Base-by-base conservation (phyloP, 1,140 invertebrate species). In the Drosophila hydei region DNA sequence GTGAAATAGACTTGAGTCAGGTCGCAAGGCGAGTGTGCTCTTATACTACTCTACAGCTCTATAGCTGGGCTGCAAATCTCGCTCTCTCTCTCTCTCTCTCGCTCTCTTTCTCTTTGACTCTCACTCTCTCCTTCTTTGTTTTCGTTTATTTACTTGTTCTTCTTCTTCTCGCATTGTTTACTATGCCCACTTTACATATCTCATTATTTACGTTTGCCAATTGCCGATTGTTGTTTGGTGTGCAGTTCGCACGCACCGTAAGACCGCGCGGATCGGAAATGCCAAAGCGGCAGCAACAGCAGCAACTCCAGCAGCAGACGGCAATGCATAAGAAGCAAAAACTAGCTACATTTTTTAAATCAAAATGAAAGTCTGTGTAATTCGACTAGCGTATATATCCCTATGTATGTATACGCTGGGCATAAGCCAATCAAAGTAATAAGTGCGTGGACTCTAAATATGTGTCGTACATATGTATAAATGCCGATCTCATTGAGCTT, bases 241-340 rank as follows among this genome's bases (percentile, higher is more conserved):
- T 52, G 30, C 58, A 42, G 45, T 33, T 70, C 47, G 43, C 58
- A 42, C 36, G 19, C 30, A 56, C 47, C 30, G 45, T 14, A 62
- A 11, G 7, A 67, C 61, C 43, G 48, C 65, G 45, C 38, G 47
- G 50, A 75, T 83, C 79, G 79, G 79, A 83, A 83, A 84, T 83
- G 79, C 79, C 79, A 71, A 69, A 63, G 72, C 27, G 5, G 27
- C 16, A 38, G n/a, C 21, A 40, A 14, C 14, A 69, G 23, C 52
- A 58, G 50, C 27, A 56, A 9, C 27, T 1, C 0, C 27, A 30
- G 27, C 3, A 1, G 5, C 25, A 27, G 27, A 9, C 25, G 27
- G 27, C 27, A 33, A 27, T 27, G 30, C 30, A 33, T 2, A 2
- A 8, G 27, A 6, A 30, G 27, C 30, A n/a, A n/a, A n/a, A n/a